These are phyloP conservation scores for Triops longicaudatus DNA, from an alignment of 1,140 invertebrate genomes.

Conservation along the genomic window DNA sequence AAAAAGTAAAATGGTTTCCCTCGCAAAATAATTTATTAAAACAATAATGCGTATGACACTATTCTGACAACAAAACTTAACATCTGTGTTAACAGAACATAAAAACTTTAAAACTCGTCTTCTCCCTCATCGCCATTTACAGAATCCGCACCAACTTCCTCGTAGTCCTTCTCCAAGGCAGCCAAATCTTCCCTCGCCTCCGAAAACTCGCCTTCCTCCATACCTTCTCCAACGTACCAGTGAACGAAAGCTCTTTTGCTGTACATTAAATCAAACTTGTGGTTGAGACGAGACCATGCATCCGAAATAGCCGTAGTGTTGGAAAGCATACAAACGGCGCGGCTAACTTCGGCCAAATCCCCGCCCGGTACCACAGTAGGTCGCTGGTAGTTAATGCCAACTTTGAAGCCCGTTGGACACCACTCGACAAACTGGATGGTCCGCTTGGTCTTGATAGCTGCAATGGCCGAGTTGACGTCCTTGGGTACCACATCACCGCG, in stretches of 20 bases:
- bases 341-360: slow-evolving; percentile 45
- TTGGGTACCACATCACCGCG: slow-evolving; percentile 69
- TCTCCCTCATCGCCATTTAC: not conserved
- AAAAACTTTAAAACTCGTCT: not conserved
- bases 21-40: not conserved
- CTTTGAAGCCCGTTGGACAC: slow-evolving; percentile 71
- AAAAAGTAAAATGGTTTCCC: no score
- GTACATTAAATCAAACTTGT: slow-evolving; percentile 52
- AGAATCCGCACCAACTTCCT: slow-evolving; percentile 44
- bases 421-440: slow-evolving; percentile 72
- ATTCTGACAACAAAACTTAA: no score
- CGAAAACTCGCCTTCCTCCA: slow-evolving; percentile 62
- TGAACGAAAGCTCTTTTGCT: slow-evolving; percentile 66
- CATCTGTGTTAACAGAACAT: not conserved
- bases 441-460: slow-evolving; percentile 71
- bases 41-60: no score
- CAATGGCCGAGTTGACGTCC: slow-evolving; percentile 78
- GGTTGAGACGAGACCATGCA: slow-evolving; percentile 50
- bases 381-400: slow-evolving; percentile 69
- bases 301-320: slow-evolving; percentile 67
- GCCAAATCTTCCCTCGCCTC: slow-evolving; percentile 58
- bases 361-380: slow-evolving; percentile 43
- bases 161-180: slow-evolving; percentile 55
- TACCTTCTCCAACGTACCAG: slow-evolving; percentile 58
- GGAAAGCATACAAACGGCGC: slow-evolving; percentile 64